These are phyloP conservation scores for Machimus rusticus DNA, from an alignment of 2,888 invertebrate species.

Conservation along the genomic window DNA sequence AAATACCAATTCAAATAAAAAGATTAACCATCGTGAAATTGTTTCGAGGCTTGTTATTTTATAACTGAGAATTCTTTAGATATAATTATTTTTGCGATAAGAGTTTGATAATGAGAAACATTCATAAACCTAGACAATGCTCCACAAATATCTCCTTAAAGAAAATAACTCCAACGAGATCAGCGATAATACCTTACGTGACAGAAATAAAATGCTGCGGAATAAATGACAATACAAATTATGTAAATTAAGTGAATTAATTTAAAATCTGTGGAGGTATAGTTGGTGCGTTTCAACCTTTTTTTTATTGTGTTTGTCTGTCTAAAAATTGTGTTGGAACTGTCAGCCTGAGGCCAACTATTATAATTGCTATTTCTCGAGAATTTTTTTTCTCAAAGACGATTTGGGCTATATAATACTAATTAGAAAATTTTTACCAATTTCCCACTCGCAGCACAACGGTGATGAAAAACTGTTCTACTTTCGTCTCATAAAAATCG, in stretches of 20 bases:
- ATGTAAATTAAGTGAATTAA: slow-evolving; percentile 22
- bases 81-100: not conserved
- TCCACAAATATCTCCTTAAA: not conserved
- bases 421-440: not conserved
- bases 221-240: slow-evolving; percentile 15
- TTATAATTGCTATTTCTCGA: not conserved
- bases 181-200: not conserved
- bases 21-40: not conserved
- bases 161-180: not conserved
- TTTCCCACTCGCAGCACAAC: not conserved
- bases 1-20: not conserved
- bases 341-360: not conserved
- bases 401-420: not conserved
- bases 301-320: not conserved
- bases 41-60: not conserved
- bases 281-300: not conserved
- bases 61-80: not conserved
- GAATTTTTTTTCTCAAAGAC: not conserved
- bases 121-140: not conserved
- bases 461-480: not conserved
- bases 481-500: not conserved
- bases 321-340: not conserved
- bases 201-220: slow-evolving; percentile 9
- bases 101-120: not conserved
- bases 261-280: not conserved